Percentiles rank a stretch among this genome's conserved stretches.
phyloP scores from a whole-genome alignment of 2,113 vertebrate genomes.

The Acrocephalus kingi region DNA sequence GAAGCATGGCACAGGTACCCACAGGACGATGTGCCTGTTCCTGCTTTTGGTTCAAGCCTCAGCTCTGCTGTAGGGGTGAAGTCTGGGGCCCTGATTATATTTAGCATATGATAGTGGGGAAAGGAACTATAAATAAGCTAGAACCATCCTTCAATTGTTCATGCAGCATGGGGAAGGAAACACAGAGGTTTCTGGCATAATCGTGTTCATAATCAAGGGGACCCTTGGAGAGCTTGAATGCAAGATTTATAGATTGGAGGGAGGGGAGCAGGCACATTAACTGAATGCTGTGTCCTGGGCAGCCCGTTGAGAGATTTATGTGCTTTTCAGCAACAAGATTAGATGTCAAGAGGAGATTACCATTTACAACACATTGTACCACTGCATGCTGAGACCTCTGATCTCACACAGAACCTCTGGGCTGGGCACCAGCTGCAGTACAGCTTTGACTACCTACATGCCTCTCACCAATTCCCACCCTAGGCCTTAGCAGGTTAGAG shows the following conservation, averaged over 20 bases:
- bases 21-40: background rate
- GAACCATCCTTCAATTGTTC: background rate
- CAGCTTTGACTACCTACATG: fast-evolving
- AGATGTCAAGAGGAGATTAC: constrained; percentile 32
- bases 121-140: background rate
- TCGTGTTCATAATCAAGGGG: background rate
- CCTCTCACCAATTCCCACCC: background rate
- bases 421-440: fast-evolving
- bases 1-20: background rate
- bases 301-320: background rate
- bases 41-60: background rate
- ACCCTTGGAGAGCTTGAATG: background rate
- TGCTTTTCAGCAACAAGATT: background rate
- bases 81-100: background rate
- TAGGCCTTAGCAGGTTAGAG: background rate
- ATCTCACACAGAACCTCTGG: background rate
- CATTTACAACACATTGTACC: background rate
- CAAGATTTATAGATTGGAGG: background rate
- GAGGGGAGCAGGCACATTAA: background rate
- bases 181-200: background rate
- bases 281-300: background rate
- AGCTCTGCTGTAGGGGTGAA: background rate
- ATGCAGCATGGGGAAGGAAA: background rate
- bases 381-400: background rate
- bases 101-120: background rate